These are phyloP conservation scores for Diarsia mendica DNA, from an alignment of 2,888 invertebrate genomes.

Conservation along the genomic window DNA sequence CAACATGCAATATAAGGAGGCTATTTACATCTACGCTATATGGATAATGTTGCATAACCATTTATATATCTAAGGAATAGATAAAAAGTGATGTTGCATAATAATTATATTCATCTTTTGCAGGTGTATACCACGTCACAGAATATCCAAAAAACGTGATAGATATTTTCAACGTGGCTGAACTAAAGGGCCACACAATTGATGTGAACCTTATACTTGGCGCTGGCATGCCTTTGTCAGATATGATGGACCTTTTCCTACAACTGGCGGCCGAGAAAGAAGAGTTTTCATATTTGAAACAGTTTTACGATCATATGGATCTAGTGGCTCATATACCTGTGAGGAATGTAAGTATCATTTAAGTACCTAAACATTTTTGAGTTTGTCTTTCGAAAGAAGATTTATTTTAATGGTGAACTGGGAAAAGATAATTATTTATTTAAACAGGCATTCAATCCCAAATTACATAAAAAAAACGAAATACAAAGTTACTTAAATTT, in stretches of 20 bases:
- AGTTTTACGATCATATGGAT: constrained; percentile 92
- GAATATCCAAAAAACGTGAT: constrained; percentile 80
- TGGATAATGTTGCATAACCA: background rate
- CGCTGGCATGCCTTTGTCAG: constrained; percentile 80
- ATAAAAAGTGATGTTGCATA: background rate
- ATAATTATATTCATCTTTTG: constrained; percentile 44
- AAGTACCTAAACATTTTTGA: no score
- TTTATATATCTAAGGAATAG: background rate
- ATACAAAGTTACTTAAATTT: no score
- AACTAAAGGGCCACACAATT: constrained; percentile 75
- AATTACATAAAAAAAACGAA: no score
- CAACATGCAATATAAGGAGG: background rate
- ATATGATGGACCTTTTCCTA: constrained; percentile 84
- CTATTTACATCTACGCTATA: background rate
- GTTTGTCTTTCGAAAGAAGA: background rate
- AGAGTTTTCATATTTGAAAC: constrained; percentile 91
- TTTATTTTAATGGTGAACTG: no score
- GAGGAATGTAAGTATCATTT: constrained; percentile 91
- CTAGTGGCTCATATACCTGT: constrained; percentile 93
- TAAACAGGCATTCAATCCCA: no score
- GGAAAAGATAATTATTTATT: no score
- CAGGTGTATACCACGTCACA: constrained; percentile 82
- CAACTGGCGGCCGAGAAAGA: constrained; percentile 71
- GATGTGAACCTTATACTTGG: constrained; percentile 83
- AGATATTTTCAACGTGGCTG: constrained; percentile 80